Conservation (phyloP, 2,113 vertebrate species). For the Uria aalge region DNA sequence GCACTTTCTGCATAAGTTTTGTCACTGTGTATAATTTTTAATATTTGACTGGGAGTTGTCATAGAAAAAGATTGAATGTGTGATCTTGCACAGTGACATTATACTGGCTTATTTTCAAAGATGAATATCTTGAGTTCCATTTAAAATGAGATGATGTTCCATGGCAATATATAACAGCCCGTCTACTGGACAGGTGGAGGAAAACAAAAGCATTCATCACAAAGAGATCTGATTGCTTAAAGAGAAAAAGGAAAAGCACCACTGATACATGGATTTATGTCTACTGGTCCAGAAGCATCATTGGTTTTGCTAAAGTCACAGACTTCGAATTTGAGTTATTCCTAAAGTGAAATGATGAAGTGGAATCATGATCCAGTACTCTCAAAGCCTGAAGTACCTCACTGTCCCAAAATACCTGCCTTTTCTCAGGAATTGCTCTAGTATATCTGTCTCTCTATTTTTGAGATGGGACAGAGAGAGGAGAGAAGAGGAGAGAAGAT, state of each 20-base stretch:
- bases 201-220: conserved; percentile 57
- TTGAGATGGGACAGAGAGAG: neutral
- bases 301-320: neutral
- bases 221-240: neutral
- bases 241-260: neutral
- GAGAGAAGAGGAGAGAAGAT: neutral
- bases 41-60: neutral
- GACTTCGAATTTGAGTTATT: neutral
- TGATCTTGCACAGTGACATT: neutral
- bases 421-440: neutral
- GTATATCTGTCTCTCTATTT: neutral
- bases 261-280: neutral
- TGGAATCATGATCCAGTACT: neutral
- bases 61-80: neutral
- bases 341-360: neutral
- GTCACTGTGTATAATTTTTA: neutral
- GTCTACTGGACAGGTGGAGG: neutral
- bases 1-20: neutral
- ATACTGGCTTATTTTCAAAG: conserved; percentile 9
- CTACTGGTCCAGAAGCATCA: neutral
- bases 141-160: conserved; percentile 33
- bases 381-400: neutral
- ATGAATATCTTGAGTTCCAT: neutral
- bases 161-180: neutral
- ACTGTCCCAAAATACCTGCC: neutral